A percentile compares a stretch with the other conserved stretches of the same genome.
Evolutionary conservation across 2,113 vertebrate genomes (phyloP).

Genomic region (Psophia crepitans): DNA sequence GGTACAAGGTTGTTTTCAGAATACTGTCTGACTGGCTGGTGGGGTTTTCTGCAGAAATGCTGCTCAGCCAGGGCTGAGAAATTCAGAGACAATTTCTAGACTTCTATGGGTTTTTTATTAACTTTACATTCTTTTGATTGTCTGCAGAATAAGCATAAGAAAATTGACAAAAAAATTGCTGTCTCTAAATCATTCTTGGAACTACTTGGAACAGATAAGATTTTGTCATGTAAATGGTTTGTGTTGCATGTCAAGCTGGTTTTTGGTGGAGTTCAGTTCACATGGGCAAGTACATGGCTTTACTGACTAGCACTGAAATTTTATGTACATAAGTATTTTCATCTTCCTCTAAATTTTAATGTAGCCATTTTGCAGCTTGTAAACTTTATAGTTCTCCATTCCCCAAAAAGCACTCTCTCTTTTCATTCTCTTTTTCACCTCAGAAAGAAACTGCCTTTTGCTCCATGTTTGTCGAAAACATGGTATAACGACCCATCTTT

Average conservation of each 20-base stretch:
- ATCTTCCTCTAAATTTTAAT: not conserved
- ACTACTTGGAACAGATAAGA: not conserved
- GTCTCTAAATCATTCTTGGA: not conserved
- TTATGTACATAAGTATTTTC: not conserved
- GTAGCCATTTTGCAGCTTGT: not conserved
- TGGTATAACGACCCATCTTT: not conserved
- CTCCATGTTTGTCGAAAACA: not conserved
- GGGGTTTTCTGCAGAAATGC: not conserved
- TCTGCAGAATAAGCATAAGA: not conserved
- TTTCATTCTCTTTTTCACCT: not conserved
- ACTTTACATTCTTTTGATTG: not conserved
- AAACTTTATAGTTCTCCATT: not conserved
- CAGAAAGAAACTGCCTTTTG: not conserved
- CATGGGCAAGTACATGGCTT: not conserved
- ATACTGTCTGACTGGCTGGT: not conserved
- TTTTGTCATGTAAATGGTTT: not conserved
- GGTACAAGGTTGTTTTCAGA: not conserved
- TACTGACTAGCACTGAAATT: not conserved
- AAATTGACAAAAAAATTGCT: not conserved
- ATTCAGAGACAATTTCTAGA: not conserved
- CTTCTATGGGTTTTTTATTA: not conserved
- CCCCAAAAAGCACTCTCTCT: not conserved
- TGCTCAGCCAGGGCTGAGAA: not conserved
- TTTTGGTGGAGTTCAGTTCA: not conserved
- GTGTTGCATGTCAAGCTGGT: not conserved